Percentiles rank a stretch among this genome's conserved stretches.
Conservation (phyloP, 1,140 invertebrate species). For the Rhagoletis zephyria region DNA sequence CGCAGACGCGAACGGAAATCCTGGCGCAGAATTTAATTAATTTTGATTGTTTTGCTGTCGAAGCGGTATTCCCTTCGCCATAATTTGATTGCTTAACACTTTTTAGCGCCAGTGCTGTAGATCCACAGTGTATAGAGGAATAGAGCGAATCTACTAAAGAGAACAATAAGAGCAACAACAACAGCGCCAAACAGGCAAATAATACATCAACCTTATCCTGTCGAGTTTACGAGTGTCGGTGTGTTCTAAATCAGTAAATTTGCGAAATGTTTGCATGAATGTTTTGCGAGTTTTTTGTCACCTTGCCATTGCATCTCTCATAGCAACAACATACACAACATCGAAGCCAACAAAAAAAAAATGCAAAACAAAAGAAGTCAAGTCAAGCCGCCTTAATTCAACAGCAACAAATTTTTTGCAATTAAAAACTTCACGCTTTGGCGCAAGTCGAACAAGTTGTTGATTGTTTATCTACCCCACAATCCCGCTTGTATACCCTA, state of each 20-base stretch:
- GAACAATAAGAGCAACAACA: not conserved
- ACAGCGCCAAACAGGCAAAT: not conserved
- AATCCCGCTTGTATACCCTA: not conserved
- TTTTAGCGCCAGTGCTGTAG: not conserved
- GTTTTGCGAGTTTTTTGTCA: not conserved
- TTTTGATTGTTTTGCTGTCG: conserved; percentile 29
- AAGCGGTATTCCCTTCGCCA: not conserved
- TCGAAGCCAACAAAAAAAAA: not conserved
- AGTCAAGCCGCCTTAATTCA: conserved; percentile 11
- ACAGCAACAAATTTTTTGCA: not conserved
- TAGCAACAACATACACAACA: not conserved
- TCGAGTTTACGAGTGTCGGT: not conserved
- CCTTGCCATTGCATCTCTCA: not conserved
- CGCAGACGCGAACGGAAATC: too few relatives aligned
- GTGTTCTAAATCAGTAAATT: not conserved
- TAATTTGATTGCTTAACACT: conserved; percentile 30
- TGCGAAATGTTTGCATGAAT: conserved; percentile 3
- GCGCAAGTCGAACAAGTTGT: conserved; percentile 6
- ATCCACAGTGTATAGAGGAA: not conserved
- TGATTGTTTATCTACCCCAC: not conserved
- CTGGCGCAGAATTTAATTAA: not conserved
- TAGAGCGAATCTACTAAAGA: not conserved
- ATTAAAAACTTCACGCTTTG: conserved; percentile 14
- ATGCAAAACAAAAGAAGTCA: not conserved
- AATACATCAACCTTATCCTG: not conserved